A percentile compares a stretch with the other conserved stretches of the same genome.
Conservation (phyloP, 2,113 vertebrate species). For the Nipponia nippon region DNA sequence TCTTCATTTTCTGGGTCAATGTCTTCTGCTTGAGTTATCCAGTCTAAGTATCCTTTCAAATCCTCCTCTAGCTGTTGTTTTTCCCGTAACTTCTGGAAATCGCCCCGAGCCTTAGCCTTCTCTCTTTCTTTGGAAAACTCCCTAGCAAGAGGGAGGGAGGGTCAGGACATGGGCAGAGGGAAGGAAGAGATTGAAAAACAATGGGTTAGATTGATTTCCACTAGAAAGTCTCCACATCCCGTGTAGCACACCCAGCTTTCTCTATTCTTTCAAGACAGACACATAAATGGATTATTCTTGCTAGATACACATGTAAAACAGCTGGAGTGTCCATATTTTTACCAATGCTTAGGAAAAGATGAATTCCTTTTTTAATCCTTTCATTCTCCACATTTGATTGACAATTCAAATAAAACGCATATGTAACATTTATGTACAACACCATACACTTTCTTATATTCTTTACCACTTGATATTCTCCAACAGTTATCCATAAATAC, state of each 20-base stretch:
- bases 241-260: background rate
- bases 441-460: background rate
- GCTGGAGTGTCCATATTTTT: background rate
- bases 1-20: conserved; percentile 99
- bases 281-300: background rate
- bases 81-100: conserved; percentile 96
- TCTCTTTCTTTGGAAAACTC: conserved; percentile 99
- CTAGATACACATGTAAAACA: background rate
- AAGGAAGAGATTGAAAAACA: conserved; percentile 46
- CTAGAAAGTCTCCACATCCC: background rate
- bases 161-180: background rate
- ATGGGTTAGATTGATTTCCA: conserved; percentile 33
- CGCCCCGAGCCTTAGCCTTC: conserved; percentile 95
- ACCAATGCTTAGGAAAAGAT: background rate
- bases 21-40: conserved; percentile 99
- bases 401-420: background rate
- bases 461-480: background rate
- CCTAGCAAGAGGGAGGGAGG: conserved; percentile 71
- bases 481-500: background rate
- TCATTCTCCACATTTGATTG: background rate
- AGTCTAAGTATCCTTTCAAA: conserved; percentile 97
- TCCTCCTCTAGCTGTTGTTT: conserved; percentile 98
- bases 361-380: background rate
- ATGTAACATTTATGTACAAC: background rate
- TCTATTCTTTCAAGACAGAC: background rate